These are phyloP conservation scores for Heterotis niloticus DNA, from an alignment of 2,113 vertebrate genomes.

Conservation along the genomic window DNA sequence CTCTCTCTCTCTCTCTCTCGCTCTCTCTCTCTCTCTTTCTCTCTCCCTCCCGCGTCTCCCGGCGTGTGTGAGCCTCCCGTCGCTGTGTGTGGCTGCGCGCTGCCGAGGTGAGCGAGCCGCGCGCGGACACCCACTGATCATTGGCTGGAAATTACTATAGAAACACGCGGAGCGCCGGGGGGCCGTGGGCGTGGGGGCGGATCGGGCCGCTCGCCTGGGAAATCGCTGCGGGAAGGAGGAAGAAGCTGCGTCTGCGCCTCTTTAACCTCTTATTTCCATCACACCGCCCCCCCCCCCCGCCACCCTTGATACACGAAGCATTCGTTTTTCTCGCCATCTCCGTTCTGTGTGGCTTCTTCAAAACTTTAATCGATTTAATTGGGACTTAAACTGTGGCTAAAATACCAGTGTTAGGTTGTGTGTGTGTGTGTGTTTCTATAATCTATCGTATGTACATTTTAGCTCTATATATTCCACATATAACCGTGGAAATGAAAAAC, in stretches of 20 bases:
- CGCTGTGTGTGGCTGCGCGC: conserved; percentile 83
- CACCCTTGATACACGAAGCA: too few species aligned
- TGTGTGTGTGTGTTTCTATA: too few species aligned
- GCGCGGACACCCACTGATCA: conserved; percentile 87
- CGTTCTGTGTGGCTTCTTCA: conserved; percentile 32
- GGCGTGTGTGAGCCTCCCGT: conserved; percentile 52
- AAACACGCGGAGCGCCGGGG: conserved; percentile 71
- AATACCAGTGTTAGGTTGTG: too few species aligned
- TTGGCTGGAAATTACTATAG: conserved; percentile 85
- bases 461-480: too few species aligned
- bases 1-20: too few species aligned
- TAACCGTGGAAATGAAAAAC: too few species aligned
- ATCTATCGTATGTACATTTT: too few species aligned
- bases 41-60: too few species aligned
- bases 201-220: conserved; percentile 53
- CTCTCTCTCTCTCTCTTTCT: too few species aligned
- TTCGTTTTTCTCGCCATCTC: too few species aligned
- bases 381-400: conserved; percentile 62
- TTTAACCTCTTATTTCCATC: conserved; percentile 36
- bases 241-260: conserved; percentile 39
- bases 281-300: conserved; percentile 25
- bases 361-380: conserved; percentile 70
- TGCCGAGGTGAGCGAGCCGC: conserved; percentile 82
- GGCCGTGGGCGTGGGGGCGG: conserved; percentile 51
- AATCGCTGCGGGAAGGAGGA: conserved; percentile 48